phyloP scores from a whole-genome alignment of 2,888 invertebrate genomes.

The Zelleria hepariella region DNA sequence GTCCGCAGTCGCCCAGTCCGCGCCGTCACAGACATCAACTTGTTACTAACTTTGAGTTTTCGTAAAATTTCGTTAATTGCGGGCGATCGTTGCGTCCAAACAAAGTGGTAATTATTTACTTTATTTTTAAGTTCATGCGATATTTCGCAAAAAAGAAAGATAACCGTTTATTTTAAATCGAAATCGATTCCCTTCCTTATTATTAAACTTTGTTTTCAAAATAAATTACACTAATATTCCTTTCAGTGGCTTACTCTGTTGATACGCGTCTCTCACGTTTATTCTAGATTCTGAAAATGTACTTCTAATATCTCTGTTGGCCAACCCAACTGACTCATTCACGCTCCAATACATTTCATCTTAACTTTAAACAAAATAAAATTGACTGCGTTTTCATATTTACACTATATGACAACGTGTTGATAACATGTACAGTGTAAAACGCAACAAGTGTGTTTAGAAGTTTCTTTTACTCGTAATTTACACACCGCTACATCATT shows the following conservation, averaged over 20 bases:
- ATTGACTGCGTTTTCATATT: conserved; percentile 23
- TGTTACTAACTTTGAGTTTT: not conserved
- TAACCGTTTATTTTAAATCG: not conserved
- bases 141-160: not conserved
- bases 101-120: not conserved
- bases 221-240: not conserved
- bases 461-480: not conserved
- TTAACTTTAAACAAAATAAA: not conserved
- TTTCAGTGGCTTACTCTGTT: not conserved
- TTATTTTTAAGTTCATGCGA: not conserved
- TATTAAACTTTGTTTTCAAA: not conserved
- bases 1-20: not conserved
- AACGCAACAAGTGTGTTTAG: not conserved
- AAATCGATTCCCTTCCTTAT: not conserved
- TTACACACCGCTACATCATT: not conserved
- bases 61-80: not conserved
- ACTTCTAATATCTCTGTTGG: not conserved
- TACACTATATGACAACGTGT: conserved; percentile 31
- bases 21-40: not conserved
- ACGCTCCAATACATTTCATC: not conserved
- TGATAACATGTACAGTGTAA: conserved; percentile 29
- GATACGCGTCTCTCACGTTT: not conserved
- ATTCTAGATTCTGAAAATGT: not conserved
- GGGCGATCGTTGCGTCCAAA: not conserved
- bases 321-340: not conserved